Conservation (phyloP, 2,888 invertebrate genomes). For the Rhodophaea formosa region DNA sequence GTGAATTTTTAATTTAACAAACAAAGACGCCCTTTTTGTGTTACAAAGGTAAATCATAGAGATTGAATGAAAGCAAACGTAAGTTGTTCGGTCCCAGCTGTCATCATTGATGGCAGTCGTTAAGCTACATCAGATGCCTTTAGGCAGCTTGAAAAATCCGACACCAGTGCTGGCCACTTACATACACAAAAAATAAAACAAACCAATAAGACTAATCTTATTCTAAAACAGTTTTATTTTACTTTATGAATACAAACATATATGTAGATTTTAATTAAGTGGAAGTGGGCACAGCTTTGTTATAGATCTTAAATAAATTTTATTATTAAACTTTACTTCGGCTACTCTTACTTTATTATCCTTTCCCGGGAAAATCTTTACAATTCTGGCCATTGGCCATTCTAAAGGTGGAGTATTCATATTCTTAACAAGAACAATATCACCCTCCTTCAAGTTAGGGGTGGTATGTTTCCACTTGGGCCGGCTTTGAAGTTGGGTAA, state of each 20-base stretch:
- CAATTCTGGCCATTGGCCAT: slow-evolving; percentile 22
- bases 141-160: too few relatives aligned
- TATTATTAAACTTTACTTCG: background rate
- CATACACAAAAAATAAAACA: too few relatives aligned
- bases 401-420: slow-evolving; percentile 19
- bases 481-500: slow-evolving; percentile 22
- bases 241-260: background rate
- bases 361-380: slow-evolving; percentile 16
- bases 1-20: too few relatives aligned
- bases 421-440: slow-evolving; percentile 13
- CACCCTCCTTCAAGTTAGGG: slow-evolving; percentile 18
- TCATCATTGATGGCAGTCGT: too few relatives aligned
- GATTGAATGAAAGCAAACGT: too few relatives aligned
- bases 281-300: background rate
- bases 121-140: too few relatives aligned
- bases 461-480: slow-evolving; percentile 20
- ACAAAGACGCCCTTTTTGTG: too few relatives aligned
- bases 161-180: too few relatives aligned
- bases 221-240: background rate
- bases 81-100: too few relatives aligned
- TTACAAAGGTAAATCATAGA: too few relatives aligned
- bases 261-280: background rate
- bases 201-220: too few relatives aligned
- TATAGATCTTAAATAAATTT: background rate
- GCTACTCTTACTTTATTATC: slow-evolving; percentile 20